Evolutionary conservation across 2,888 invertebrate species (phyloP), one percentile per base, ranked within the genome.

Genomic region (Eupithecia centaureata): DNA sequence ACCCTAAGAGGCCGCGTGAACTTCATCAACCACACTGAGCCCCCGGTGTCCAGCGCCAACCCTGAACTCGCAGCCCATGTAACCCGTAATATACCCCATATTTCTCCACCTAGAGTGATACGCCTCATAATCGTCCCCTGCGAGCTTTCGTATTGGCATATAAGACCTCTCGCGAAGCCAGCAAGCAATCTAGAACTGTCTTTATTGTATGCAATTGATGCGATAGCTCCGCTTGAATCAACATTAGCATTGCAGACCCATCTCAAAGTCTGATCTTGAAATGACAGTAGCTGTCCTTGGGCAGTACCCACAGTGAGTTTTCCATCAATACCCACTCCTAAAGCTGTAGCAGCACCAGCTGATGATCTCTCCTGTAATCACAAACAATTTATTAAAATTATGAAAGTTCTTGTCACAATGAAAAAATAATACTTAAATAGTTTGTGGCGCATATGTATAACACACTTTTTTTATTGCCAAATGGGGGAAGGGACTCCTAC

Each of bases 241-340:
- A 93, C 91, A 54, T 96, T 95, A 58, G 94, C 91, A 76, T 95
- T 92, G 80, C 96, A 96, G 73, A 97, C 98, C 98, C 98, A 99
- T 82, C 97, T 95, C 73, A 99, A 89, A 12, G 97, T 97, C 89
- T 99, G 98, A 52, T 97, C 95, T 78, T 84, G 85, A 75, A 93
- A 93, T 64, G 97, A 96, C 32, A 99, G 92, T 63, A 98, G 95
- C 76, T 98, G 95, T 0, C 99, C 99, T 88, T 98, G 98, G 30
- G 98, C 98, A 33, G 98, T 99, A 42, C 99, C 99, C 33, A 99
- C 95, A n/a, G 97, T 97, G 72, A 98, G 95, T 87, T 96, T 95
- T 64, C 96, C 96, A 10, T 95, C 94, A 73, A 94, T 94, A 10
- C 89, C 89, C 33, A 89, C 96, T 76, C 97, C 96, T 81, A 97